These are phyloP conservation scores for Mormyrus hasselquistii DNA, from an alignment of 2,797 vertebrate genomes.

Conservation along the genomic window DNA sequence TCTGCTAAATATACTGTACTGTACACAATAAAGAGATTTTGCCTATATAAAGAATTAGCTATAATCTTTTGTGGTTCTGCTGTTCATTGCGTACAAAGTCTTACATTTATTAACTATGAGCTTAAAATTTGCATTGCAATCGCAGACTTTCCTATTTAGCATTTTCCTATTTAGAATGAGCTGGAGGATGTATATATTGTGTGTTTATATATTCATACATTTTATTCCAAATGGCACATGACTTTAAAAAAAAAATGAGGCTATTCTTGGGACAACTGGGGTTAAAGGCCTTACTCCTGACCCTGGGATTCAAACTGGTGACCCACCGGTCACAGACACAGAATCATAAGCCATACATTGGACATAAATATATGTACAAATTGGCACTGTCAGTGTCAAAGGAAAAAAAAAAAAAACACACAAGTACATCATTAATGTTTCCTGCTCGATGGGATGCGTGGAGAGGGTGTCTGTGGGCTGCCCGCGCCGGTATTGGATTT, in stretches of 20 bases:
- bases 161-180: background rate
- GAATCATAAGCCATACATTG: background rate
- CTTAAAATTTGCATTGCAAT: background rate
- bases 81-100: background rate
- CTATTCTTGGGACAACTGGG: background rate
- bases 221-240: background rate
- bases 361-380: background rate
- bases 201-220: background rate
- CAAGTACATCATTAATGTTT: background rate
- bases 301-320: background rate
- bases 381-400: background rate
- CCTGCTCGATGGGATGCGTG: background rate
- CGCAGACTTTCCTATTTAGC: background rate
- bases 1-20: background rate
- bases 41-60: background rate
- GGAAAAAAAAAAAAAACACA: background rate
- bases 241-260: background rate
- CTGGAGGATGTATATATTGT: background rate
- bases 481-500: background rate
- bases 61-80: background rate
- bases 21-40: background rate
- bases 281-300: background rate
- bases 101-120: background rate
- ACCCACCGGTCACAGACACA: background rate
- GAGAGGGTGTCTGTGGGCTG: background rate